Conservation (phyloP, 1,140 invertebrate genomes). For the Papilio machaon region DNA sequence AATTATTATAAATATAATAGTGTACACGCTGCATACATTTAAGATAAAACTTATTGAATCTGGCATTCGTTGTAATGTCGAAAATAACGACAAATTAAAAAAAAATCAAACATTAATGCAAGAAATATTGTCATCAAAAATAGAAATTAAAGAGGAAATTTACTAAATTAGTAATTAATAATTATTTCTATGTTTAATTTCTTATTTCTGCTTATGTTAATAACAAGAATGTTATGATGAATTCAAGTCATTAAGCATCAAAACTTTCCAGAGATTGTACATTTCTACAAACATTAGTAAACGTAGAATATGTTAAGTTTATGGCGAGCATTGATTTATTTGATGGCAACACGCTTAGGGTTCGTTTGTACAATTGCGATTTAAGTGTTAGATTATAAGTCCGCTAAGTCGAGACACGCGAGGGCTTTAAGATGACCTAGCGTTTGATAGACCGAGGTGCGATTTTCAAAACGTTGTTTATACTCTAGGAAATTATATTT, state of each 20-base stretch:
- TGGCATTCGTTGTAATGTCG: too few species aligned
- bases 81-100: too few species aligned
- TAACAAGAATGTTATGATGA: not conserved
- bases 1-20: not conserved
- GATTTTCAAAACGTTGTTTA: slow-evolving; percentile 29
- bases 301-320: slow-evolving; percentile 37
- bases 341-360: slow-evolving; percentile 34
- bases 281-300: slow-evolving; percentile 24
- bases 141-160: too few species aligned
- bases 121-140: too few species aligned
- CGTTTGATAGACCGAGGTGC: slow-evolving; percentile 29
- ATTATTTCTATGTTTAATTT: not conserved
- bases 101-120: too few species aligned
- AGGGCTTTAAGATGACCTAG: slow-evolving; percentile 33
- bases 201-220: not conserved
- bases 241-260: not conserved
- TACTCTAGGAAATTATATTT: slow-evolving; percentile 31
- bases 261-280: slow-evolving; percentile 15
- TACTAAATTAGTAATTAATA: not conserved
- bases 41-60: not conserved
- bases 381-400: slow-evolving; percentile 24
- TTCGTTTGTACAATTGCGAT: slow-evolving; percentile 39
- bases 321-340: slow-evolving; percentile 36
- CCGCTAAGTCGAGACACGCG: slow-evolving; percentile 37
- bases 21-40: not conserved